phyloP scores from a whole-genome alignment of 2,888 invertebrate species.

The Lasiommata megera region DNA sequence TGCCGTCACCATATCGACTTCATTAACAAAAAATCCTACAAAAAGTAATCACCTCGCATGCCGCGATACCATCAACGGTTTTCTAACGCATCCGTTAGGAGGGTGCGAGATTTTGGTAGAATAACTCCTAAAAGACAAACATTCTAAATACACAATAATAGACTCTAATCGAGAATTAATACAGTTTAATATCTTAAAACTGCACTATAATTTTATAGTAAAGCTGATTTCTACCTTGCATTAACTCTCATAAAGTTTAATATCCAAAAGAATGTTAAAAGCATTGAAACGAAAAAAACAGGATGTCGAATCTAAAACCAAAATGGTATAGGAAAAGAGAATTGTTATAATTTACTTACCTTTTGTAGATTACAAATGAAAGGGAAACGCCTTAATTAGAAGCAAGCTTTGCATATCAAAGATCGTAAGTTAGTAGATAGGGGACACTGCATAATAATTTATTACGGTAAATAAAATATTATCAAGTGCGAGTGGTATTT shows the following conservation, averaged over 20 bases:
- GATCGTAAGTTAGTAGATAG: no score
- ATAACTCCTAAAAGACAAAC: background rate
- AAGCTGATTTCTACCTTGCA: background rate
- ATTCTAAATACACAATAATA: background rate
- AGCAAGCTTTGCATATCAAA: background rate
- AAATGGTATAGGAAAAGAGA: slow-evolving; percentile 17
- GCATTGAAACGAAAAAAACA: slow-evolving; percentile 13
- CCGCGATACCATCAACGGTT: slow-evolving; percentile 24
- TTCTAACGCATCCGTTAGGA: slow-evolving; percentile 27
- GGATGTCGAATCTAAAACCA: slow-evolving; percentile 10
- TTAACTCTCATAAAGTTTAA: background rate
- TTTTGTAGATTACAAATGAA: slow-evolving; percentile 11
- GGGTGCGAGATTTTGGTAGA: slow-evolving; percentile 25
- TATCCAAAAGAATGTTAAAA: background rate
- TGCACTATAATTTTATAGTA: background rate
- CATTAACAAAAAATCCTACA: slow-evolving; percentile 16
- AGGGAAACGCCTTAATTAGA: slow-evolving; percentile 5
- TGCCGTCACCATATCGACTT: background rate
- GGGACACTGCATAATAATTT: no score
- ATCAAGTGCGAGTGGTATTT: no score
- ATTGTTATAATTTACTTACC: slow-evolving; percentile 19
- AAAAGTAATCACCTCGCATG: slow-evolving; percentile 19
- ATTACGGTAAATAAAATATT: no score
- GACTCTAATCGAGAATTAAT: background rate
- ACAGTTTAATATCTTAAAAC: background rate